Conservation (phyloP, 23 tunicate genomes). For the Aplidium turbinatum region DNA sequence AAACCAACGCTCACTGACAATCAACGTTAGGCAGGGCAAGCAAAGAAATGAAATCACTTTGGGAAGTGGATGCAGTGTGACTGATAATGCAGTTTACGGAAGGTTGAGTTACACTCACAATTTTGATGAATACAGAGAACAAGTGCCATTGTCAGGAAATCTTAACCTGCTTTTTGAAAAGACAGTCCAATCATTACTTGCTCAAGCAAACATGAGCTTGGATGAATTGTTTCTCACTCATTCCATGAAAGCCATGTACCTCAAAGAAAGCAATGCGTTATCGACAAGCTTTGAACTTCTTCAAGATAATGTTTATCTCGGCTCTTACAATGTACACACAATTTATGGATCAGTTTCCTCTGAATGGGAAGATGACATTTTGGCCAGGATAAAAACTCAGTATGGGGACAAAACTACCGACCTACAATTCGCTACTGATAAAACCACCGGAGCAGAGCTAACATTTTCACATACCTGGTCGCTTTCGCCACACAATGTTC, state of each 20-base stretch:
- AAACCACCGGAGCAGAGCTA: conserved; percentile 15
- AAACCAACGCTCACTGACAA: background rate
- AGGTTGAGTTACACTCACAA: conserved; percentile 18
- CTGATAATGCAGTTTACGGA: conserved; percentile 10
- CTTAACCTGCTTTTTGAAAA: conserved; percentile 9
- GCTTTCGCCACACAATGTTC: conserved; percentile 10
- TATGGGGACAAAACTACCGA: conserved; percentile 41
- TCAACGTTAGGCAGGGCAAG: background rate
- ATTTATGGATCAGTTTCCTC: conserved; percentile 16
- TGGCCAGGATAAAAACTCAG: background rate
- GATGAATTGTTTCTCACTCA: conserved; percentile 22
- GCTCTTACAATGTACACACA: conserved; percentile 23
- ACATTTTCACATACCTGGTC: conserved; percentile 29
- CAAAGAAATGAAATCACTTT: background rate
- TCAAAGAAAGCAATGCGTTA: background rate
- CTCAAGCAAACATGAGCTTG: conserved; percentile 31
- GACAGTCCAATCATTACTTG: conserved; percentile 2
- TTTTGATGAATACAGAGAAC: conserved; percentile 16
- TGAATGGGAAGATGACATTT: conserved; percentile 17
- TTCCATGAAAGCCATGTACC: conserved; percentile 23
- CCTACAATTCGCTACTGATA: conserved; percentile 18
- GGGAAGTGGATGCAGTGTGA: conserved; percentile 3
- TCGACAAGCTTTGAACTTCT: background rate
- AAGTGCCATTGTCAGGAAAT: conserved; percentile 7
- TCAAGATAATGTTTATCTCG: conserved; percentile 18